These are phyloP conservation scores for Poecilia picta DNA, from an alignment of 2,797 vertebrate genomes.

Conservation along the genomic window DNA sequence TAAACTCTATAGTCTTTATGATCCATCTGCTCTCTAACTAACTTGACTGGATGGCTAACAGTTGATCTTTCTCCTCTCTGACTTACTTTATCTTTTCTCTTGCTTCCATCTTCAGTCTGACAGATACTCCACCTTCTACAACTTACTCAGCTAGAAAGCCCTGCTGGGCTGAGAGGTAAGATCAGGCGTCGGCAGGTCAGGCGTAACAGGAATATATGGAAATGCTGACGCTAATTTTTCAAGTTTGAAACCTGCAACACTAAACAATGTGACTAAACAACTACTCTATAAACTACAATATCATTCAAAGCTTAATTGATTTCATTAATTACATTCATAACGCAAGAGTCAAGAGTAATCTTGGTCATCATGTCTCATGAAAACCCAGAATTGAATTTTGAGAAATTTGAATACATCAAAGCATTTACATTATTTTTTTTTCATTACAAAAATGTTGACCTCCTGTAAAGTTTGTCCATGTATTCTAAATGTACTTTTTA, in stretches of 20 bases:
- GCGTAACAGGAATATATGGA: neutral
- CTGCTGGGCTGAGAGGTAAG: conserved; percentile 84
- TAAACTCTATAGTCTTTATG: conserved; percentile 20
- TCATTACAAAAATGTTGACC: neutral
- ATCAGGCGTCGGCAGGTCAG: conserved; percentile 23
- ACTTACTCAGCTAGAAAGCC: conserved; percentile 77
- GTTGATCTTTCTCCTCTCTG: conserved; percentile 20
- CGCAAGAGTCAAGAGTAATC: neutral
- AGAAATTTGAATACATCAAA: neutral
- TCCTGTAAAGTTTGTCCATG: neutral
- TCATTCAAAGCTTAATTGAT: neutral
- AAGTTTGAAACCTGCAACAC: neutral
- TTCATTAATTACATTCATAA: neutral
- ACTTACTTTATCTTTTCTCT: conserved; percentile 44
- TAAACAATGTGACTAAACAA: neutral
- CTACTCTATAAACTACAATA: neutral
- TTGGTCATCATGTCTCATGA: neutral
- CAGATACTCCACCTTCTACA: conserved; percentile 74
- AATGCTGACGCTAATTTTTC: neutral
- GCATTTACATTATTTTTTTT: neutral
- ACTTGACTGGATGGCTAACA: conserved; percentile 52
- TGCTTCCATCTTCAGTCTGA: conserved; percentile 74
- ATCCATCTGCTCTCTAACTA: conserved; percentile 27
- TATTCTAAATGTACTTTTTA: neutral
- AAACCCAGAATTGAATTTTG: neutral